Base-by-base conservation (phyloP, 2,113 vertebrate genomes). In the Gnathonemus echidnorhynchus region DNA sequence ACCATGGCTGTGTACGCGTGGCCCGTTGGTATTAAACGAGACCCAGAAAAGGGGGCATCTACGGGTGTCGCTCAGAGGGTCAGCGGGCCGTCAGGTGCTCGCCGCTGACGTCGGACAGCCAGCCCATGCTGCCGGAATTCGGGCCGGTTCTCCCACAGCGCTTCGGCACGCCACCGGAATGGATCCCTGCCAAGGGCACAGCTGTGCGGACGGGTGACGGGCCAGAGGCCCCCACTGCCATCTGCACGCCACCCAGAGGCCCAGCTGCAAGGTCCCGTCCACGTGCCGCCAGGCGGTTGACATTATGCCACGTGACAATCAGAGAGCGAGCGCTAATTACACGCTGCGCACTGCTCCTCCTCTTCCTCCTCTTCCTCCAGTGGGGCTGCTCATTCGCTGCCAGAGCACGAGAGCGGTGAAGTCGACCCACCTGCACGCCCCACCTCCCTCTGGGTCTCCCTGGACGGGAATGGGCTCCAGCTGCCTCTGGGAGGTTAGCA, bases 261-360 rank as follows among this genome's bases (percentile, higher is more conserved):
- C 87, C 87, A 8, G 74, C 66, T 84, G 86, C 50, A 46, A 11
- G 27, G 52, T 46, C 56, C 35, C 1, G 39, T 39, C 52, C n/a
- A 46, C 70, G 45, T 49, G 56, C 15, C n/a, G 4, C 39, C 31
- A 46, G 24, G 45, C 45, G 19, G 21, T 5, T 66, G 48, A 85
- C 42, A 70, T 89, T 58, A 88, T 62, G 19, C 86, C 58, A 83
- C 52, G 19, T 70, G 77, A 83, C 90, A 88, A 86, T 89, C 53
- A 24, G 77, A 86, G 5, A 70, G 46, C 21, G 56, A 70, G 31
- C 80, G 46, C 88, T 90, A 90, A 90, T 90, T 86, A 90, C 77
- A 88, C 52, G 50, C 48, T 49, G 87, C 52, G 50, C 45, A 39
- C 53, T 42, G 39, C 45, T 27, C 46, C 74, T 39, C 50, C 35